These are phyloP conservation scores for Phengaris alcon DNA, from an alignment of 2,888 invertebrate species.

Conservation along the genomic window DNA sequence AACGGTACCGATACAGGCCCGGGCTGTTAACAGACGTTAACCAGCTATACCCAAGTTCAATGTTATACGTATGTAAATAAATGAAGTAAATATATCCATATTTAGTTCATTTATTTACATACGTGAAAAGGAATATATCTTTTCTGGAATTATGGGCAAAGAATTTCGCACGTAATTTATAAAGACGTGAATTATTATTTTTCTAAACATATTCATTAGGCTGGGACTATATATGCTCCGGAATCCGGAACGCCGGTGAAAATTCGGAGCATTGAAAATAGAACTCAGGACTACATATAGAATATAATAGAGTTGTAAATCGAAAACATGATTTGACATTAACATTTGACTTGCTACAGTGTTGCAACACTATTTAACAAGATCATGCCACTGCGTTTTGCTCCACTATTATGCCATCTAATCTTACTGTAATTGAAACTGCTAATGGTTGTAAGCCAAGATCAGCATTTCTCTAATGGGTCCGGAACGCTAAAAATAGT, in stretches of 20 bases:
- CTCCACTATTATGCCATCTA: constrained; percentile 35
- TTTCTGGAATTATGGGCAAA: constrained; percentile 36
- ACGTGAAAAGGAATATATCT: constrained; percentile 35
- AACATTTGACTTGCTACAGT: background rate
- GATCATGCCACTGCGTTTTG: constrained; percentile 16
- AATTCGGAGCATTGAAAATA: too few relatives aligned
- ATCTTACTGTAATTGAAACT: constrained; percentile 38
- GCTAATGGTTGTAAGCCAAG: constrained; percentile 37
- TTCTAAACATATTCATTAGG: background rate
- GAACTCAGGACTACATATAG: too few relatives aligned
- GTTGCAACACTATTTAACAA: constrained; percentile 6
- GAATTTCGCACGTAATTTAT: constrained; percentile 36
- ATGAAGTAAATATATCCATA: too few relatives aligned
- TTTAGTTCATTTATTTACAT: constrained; percentile 44
- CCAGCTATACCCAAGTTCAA: constrained; percentile 47
- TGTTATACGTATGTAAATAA: constrained; percentile 51
- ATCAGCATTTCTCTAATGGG: constrained; percentile 24
- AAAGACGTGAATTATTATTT: background rate
- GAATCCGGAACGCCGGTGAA: too few relatives aligned
- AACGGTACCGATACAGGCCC: constrained; percentile 34
- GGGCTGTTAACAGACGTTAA: constrained; percentile 26
- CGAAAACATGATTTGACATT: too few relatives aligned
- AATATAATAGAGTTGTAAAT: too few relatives aligned
- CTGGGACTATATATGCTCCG: background rate
- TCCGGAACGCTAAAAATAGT: constrained; percentile 24